phyloP scores from a whole-genome alignment of 64 coral and sea anemone genomes.

The Platygyra sinensis region DNA sequence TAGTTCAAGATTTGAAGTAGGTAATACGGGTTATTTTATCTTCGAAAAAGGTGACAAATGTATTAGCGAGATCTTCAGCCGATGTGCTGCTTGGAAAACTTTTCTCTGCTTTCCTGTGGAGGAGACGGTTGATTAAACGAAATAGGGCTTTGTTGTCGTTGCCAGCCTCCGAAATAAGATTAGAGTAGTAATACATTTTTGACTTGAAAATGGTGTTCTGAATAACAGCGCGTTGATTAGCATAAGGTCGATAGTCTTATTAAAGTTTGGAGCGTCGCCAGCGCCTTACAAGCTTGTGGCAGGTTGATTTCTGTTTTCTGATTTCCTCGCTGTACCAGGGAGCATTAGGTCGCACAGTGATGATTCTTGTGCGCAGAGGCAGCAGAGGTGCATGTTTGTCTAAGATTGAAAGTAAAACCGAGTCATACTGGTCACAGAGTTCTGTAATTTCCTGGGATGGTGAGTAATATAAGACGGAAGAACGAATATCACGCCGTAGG shows the following conservation, averaged over 20 bases:
- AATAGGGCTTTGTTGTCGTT: constrained; percentile 1
- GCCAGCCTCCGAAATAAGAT: constrained; percentile 12
- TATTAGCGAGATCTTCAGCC: not conserved
- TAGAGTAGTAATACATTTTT: constrained; percentile 29
- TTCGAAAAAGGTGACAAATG: not conserved
- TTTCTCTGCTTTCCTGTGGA: constrained; percentile 15
- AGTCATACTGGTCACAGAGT: constrained; percentile 47
- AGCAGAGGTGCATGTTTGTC: constrained; percentile 56
- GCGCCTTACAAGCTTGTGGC: constrained; percentile 38
- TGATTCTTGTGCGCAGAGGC: constrained; percentile 20
- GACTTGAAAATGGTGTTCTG: constrained; percentile 20
- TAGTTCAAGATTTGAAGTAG: too few species aligned
- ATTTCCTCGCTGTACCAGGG: constrained; percentile 38
- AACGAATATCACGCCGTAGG: constrained; percentile 9
- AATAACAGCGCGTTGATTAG: constrained; percentile 14
- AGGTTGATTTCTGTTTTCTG: constrained; percentile 23
- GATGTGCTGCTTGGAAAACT: not conserved
- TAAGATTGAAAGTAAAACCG: constrained; percentile 17
- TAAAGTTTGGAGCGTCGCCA: constrained; percentile 32
- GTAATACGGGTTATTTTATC: not conserved
- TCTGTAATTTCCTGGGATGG: constrained; percentile 23
- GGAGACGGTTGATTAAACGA: constrained; percentile 4
- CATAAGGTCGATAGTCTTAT: constrained; percentile 7
- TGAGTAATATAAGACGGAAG: constrained; percentile 8
- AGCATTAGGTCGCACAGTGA: constrained; percentile 41